Percentiles rank a stretch among this genome's conserved stretches.
These are phyloP conservation scores for Schizopygopsis pylzovi DNA, from an alignment of 2,797 vertebrate species.

Conservation along the genomic window DNA sequence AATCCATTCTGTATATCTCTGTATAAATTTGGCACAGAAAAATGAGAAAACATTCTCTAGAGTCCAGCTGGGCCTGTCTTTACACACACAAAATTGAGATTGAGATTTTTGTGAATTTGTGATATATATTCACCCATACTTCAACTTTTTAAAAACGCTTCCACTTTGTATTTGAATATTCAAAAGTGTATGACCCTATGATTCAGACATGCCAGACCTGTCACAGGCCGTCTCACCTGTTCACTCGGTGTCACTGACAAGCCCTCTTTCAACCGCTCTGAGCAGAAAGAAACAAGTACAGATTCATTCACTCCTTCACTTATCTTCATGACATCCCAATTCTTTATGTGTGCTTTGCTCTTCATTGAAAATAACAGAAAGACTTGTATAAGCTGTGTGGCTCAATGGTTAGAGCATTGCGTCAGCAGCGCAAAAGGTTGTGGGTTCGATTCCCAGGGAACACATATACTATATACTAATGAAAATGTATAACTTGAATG, in stretches of 20 bases:
- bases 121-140: not conserved
- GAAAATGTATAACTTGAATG: no score
- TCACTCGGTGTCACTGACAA: conserved; percentile 82
- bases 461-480: no score
- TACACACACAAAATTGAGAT: not conserved
- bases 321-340: not conserved
- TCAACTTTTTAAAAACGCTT: not conserved
- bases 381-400: no score
- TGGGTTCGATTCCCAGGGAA: no score
- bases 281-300: conserved; percentile 46
- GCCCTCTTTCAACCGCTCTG: conserved; percentile 80
- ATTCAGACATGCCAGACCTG: not conserved
- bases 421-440: no score
- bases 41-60: not conserved
- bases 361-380: not conserved
- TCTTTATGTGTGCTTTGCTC: not conserved
- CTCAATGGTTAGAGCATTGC: no score
- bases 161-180: not conserved
- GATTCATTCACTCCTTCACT: not conserved
- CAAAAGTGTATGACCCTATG: not conserved
- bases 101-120: not conserved
- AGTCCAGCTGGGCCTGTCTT: not conserved
- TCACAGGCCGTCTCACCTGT: conserved; percentile 71
- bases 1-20: not conserved
- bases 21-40: no score